Percentiles rank a stretch among this genome's conserved stretches.
phyloP scores from a whole-genome alignment of 2,113 vertebrate species.

The Orycteropus afer region DNA sequence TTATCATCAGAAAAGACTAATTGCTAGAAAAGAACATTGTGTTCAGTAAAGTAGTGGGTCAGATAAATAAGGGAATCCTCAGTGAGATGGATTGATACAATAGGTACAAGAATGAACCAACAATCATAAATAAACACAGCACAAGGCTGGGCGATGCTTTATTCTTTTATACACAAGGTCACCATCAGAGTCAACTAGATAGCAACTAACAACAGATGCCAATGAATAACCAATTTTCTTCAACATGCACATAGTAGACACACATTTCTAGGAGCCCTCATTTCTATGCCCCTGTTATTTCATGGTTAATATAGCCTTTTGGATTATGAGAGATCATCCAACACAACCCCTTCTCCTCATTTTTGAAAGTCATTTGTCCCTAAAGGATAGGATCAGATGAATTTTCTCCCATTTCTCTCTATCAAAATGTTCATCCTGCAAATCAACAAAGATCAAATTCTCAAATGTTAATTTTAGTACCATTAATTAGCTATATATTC shows the following conservation, averaged over 20 bases:
- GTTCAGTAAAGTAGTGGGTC: not conserved
- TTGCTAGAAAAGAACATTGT: not conserved
- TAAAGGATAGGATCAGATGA: not conserved
- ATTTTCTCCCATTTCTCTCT: not conserved
- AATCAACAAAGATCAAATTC: conserved; percentile 37
- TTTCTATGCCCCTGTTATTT: not conserved
- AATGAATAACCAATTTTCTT: conserved; percentile 6
- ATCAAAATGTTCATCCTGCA: not conserved
- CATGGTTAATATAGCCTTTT: not conserved
- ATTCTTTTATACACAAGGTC: not conserved
- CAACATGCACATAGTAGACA: too few relatives aligned
- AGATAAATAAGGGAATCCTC: not conserved
- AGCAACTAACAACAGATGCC: not conserved
- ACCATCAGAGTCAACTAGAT: not conserved
- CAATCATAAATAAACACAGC: not conserved
- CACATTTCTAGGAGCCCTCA: too few relatives aligned
- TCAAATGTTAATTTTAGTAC: conserved; percentile 39
- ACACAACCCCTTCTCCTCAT: not conserved
- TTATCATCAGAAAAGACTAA: not conserved
- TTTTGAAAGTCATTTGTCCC: not conserved
- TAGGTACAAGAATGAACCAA: not conserved
- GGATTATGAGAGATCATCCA: conserved; percentile 16
- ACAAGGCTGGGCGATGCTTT: not conserved
- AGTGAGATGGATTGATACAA: not conserved
- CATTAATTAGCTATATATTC: conserved; percentile 27